These are phyloP conservation scores for Formica exsecta DNA, from an alignment of 1,140 invertebrate species.

Conservation along the genomic window DNA sequence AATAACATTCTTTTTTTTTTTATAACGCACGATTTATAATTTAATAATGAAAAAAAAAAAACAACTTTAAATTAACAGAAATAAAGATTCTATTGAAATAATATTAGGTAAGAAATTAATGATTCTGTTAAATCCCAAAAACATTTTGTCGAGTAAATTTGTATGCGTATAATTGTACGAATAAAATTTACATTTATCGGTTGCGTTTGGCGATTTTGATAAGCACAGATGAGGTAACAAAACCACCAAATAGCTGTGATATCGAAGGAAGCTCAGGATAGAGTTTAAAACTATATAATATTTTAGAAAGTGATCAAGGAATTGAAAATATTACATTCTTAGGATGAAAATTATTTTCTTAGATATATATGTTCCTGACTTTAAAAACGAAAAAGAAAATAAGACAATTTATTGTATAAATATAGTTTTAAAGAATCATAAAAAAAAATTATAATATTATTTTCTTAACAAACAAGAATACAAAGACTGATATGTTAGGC, in stretches of 20 bases:
- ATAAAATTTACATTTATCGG: neutral
- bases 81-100: neutral
- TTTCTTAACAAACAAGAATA: neutral
- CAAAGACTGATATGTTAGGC: neutral
- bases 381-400: neutral
- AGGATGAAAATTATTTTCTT: neutral
- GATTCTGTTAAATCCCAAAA: no score
- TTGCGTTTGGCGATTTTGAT: neutral
- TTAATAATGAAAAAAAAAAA: neutral
- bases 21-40: no score
- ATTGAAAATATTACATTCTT: neutral
- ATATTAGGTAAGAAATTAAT: no score
- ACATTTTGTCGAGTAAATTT: neutral
- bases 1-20: no score
- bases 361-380: neutral
- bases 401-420: neutral
- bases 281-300: neutral
- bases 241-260: neutral
- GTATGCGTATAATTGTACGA: neutral
- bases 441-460: no score
- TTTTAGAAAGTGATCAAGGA: neutral
- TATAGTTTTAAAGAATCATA: neutral
- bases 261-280: neutral
- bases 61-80: neutral
- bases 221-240: conserved; percentile 25